Evolutionary conservation across 2,113 vertebrate genomes (phyloP).

Genomic region (Dicentrarchus labrax): DNA sequence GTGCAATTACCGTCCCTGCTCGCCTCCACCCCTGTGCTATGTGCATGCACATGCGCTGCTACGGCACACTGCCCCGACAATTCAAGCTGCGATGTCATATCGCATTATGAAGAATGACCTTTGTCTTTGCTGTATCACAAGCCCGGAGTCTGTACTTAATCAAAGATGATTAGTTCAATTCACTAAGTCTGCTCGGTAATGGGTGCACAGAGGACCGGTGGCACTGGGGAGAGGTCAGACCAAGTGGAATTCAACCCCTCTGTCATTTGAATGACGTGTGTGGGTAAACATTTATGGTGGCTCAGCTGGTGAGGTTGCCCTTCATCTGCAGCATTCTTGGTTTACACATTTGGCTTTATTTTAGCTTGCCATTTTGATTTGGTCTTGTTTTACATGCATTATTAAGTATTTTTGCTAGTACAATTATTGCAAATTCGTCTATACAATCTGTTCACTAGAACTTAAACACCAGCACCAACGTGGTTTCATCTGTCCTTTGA

Average conservation of each 20-base stretch:
- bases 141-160: conserved; percentile 79
- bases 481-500: background rate
- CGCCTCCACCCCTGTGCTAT: background rate
- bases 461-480: background rate
- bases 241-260: conserved; percentile 35
- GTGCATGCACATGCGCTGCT: conserved; percentile 5
- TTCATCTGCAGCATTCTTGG: conserved; percentile 8
- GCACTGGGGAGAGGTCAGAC: conserved; percentile 63
- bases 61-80: conserved; percentile 20
- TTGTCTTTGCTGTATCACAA: conserved; percentile 74
- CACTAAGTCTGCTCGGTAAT: conserved; percentile 74
- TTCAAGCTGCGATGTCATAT: conserved; percentile 69
- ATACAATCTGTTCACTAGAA: background rate
- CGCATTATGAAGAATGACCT: conserved; percentile 81
- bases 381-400: background rate
- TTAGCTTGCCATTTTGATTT: background rate
- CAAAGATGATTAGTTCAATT: conserved; percentile 84
- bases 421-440: background rate
- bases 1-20: conserved; percentile 67
- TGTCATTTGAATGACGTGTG: conserved; percentile 44
- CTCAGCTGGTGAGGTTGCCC: conserved; percentile 22
- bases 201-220: conserved; percentile 57
- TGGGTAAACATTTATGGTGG: conserved; percentile 58
- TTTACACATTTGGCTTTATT: background rate
- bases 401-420: background rate